phyloP scores from a whole-genome alignment of 2,113 vertebrate species.

The Ceratotherium simum region DNA sequence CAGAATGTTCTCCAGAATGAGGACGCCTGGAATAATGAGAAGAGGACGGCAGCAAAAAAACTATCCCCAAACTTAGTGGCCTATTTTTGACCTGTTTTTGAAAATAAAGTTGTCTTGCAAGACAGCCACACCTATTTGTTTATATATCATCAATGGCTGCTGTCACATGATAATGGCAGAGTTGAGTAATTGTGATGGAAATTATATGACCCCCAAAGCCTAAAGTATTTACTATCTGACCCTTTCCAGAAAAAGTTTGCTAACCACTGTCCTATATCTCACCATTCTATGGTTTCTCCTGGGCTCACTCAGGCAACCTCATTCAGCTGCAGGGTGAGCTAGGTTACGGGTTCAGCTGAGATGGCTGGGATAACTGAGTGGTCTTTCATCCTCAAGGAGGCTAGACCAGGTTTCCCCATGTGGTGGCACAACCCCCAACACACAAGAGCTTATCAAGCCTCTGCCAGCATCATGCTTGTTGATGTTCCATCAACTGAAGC shows the following conservation, averaged over 20 bases:
- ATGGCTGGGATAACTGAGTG: neutral
- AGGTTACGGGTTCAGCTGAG: neutral
- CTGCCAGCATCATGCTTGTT: neutral
- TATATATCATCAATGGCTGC: neutral
- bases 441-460: neutral
- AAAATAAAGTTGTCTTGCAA: conserved; percentile 14
- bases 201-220: neutral
- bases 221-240: neutral
- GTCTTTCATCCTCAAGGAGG: neutral
- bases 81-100: neutral
- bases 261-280: neutral
- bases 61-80: neutral
- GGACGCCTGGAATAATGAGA: neutral
- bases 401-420: neutral
- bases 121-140: neutral
- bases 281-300: neutral
- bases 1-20: neutral
- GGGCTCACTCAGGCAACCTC: neutral
- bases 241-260: neutral
- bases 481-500: neutral
- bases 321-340: neutral
- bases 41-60: neutral
- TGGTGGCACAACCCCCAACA: neutral
- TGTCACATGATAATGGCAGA: neutral
- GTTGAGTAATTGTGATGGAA: neutral